Conservation (phyloP, 1,140 invertebrate genomes). For the Apis dorsata region DNA sequence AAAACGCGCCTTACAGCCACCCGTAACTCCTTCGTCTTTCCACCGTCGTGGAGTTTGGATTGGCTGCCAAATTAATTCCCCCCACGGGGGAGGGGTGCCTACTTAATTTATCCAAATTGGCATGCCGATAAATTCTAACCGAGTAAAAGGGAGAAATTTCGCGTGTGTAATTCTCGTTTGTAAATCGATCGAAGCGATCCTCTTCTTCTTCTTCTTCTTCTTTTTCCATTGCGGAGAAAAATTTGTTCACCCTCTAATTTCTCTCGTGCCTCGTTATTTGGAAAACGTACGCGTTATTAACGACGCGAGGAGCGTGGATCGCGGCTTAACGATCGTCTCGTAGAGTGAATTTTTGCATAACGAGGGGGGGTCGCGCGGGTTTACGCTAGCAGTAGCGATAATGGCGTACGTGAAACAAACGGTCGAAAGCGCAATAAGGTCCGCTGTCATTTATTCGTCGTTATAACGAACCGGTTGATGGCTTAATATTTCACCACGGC, state of each 20-base stretch:
- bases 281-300: background rate
- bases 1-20: conserved; percentile 55
- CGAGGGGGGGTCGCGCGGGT: background rate
- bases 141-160: conserved; percentile 21
- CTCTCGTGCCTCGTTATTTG: background rate
- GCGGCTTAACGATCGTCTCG: background rate
- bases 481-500: conserved; percentile 60
- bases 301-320: background rate
- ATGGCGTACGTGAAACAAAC: conserved; percentile 21
- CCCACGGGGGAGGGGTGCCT: conserved; percentile 11
- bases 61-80: conserved; percentile 60
- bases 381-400: conserved; percentile 5
- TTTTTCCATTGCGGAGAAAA: background rate
- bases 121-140: conserved; percentile 38
- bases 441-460: conserved; percentile 48
- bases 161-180: no score
- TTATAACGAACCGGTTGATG: conserved; percentile 44
- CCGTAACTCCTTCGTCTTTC: conserved; percentile 51
- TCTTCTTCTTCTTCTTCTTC: no score
- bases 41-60: conserved; percentile 40
- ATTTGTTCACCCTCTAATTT: no score
- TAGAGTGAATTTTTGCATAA: conserved; percentile 24
- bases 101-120: conserved; percentile 62
- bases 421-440: conserved; percentile 38
- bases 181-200: no score